These are phyloP conservation scores for Hoplias malabaricus DNA, from an alignment of 2,113 vertebrate genomes.

Conservation along the genomic window DNA sequence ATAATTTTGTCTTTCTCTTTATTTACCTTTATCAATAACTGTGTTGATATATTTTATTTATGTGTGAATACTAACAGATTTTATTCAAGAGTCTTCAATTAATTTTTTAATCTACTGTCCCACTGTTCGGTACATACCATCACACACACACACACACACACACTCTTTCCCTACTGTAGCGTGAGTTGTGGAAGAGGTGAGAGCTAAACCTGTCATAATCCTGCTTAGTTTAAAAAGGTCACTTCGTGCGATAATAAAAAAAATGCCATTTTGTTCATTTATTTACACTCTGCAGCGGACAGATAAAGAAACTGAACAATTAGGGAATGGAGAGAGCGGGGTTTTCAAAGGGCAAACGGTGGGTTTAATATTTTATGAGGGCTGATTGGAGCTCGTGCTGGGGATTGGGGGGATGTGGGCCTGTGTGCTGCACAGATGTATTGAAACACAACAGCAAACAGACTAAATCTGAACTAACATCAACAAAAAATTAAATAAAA, in stretches of 20 bases:
- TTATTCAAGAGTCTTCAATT: background rate
- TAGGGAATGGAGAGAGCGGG: slow-evolving; percentile 84
- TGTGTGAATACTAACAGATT: background rate
- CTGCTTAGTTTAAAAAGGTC: slow-evolving; percentile 85
- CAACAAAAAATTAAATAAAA: background rate
- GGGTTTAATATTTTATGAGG: slow-evolving; percentile 83
- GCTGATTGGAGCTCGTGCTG: slow-evolving; percentile 72
- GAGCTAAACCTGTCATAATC: slow-evolving; percentile 91
- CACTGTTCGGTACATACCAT: background rate
- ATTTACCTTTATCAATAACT: no score
- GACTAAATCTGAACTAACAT: background rate
- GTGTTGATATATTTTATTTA: no score
- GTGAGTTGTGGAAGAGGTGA: slow-evolving; percentile 70
- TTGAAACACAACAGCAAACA: background rate
- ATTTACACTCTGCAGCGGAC: slow-evolving; percentile 90
- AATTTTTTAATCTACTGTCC: background rate
- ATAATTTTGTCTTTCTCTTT: no score
- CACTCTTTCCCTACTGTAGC: background rate
- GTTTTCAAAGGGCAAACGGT: slow-evolving; percentile 87
- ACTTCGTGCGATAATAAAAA: slow-evolving; percentile 83
- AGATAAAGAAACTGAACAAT: slow-evolving; percentile 90
- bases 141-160: background rate
- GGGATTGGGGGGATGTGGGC: slow-evolving; percentile 2
- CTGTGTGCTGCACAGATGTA: background rate
- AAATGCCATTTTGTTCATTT: slow-evolving; percentile 87